Evolutionary conservation across 2,888 invertebrate genomes (phyloP), one percentile per base, ranked within the genome.

Genomic region (Orthosia incerta): DNA sequence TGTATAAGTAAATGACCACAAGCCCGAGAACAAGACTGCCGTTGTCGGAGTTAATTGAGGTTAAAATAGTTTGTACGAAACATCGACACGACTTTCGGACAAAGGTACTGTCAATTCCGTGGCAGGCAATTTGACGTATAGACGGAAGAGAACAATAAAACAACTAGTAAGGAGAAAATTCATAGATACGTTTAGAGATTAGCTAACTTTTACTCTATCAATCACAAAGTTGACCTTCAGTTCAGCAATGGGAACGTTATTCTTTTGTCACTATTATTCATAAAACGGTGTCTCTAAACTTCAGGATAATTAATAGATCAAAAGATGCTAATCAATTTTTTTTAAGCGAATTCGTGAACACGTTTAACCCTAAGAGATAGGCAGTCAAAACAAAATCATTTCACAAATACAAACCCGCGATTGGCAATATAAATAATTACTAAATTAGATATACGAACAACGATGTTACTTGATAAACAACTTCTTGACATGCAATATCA

Each of bases 1-100:
- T 92, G 91, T 91, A 91, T 92, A 93, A 91, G 93, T 92, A 92
- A 94, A 93, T 92, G 91, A 93, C 91, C 92, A 93, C 92, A 88
- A 92, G 91, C 80, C 83, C 82, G 91, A 90, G 91, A 92, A 93
- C 93, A 93, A 93, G 91, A 91, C 86, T 85, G 85, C 84, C 87
- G 90, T 89, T 93, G 94, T 93, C 86, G 75, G 87, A 91, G 90
- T 91, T 93, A 94, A 95, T 95, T 92, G 93, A 94, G 92, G 93
- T 92, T 93, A 91, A 91, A 92, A 93, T 88, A 87, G 89, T 92
- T 92, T 91, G 88, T 87, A 87, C 87, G 89, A 89, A 93, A 92
- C 91, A 91, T 90, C 86, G 89, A 93, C 92, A 91, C 90, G 92
- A 92, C 88, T 92, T 89, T 90, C 86, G 88, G 88, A 93, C 94